Evolutionary conservation across 1,140 invertebrate species (phyloP).

Genomic region (Eufriesea mexicana): DNA sequence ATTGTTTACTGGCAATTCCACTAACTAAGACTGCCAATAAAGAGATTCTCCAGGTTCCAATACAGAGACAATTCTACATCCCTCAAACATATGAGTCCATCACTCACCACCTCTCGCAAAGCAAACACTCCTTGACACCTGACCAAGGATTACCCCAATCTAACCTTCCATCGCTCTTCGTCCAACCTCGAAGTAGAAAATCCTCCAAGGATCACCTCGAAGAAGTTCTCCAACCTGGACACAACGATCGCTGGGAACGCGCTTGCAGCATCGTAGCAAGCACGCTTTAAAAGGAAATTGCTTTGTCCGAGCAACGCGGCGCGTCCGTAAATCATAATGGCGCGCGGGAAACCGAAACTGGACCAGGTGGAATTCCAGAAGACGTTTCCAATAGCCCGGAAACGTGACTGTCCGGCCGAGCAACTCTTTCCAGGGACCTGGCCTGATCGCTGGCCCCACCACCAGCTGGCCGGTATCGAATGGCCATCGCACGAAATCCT

Average conservation of each 20-base stretch:
- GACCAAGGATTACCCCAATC: no score
- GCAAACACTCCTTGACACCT: no score
- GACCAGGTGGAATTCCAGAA: background rate
- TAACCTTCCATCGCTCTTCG: background rate
- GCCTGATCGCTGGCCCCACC: background rate
- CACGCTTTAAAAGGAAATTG: constrained; percentile 20
- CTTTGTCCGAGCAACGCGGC: background rate
- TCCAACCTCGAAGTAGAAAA: background rate
- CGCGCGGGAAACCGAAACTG: constrained; percentile 4
- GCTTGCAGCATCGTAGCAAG: background rate
- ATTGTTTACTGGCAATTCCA: no score
- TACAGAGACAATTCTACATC: no score
- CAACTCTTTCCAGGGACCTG: constrained; percentile 1
- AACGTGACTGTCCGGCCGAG: constrained; percentile 5
- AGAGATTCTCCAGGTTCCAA: no score
- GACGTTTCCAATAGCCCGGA: constrained; percentile 31
- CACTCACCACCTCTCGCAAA: no score
- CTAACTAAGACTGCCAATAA: no score
- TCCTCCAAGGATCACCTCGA: background rate
- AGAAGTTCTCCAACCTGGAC: background rate
- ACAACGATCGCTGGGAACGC: background rate
- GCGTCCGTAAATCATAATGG: constrained; percentile 17
- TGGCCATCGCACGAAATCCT: constrained; percentile 8
- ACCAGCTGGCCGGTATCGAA: background rate
- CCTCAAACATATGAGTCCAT: no score